phyloP scores from a whole-genome alignment of 2,113 vertebrate species.

The Prionailurus viverrinus region DNA sequence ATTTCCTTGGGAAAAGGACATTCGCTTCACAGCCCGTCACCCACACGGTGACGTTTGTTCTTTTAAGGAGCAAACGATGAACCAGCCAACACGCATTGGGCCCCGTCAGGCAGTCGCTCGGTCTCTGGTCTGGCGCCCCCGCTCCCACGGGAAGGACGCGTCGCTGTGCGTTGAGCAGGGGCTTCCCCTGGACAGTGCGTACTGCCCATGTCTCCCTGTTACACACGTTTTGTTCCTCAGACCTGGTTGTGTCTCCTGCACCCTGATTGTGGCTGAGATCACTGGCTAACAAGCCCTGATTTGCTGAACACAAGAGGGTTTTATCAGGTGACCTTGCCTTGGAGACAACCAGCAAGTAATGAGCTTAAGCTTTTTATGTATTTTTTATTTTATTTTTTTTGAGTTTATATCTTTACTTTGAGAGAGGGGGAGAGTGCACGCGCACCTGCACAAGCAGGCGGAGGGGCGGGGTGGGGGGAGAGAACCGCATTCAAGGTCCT shows the following conservation, averaged over 20 bases:
- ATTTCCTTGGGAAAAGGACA: neutral
- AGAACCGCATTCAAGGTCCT: too few species aligned
- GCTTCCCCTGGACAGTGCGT: neutral
- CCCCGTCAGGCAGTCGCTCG: neutral
- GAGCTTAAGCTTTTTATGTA: too few species aligned
- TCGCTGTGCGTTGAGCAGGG: neutral
- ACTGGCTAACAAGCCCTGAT: neutral
- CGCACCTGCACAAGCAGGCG: too few species aligned
- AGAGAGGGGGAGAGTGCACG: too few species aligned
- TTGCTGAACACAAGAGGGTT: neutral
- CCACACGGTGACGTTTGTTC: neutral
- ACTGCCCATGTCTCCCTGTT: rapidly evolving
- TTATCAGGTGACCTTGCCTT: neutral
- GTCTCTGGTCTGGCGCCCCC: neutral
- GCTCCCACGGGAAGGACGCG: rapidly evolving
- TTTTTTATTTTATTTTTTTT: too few species aligned
- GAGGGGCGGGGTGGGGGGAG: too few species aligned
- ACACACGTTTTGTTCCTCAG: neutral
- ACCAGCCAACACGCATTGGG: rapidly evolving
- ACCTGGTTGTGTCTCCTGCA: neutral
- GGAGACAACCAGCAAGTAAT: neutral
- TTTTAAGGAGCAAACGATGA: neutral
- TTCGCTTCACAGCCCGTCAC: neutral
- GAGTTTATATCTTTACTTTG: too few species aligned
- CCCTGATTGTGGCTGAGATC: neutral